These are phyloP conservation scores for Rhyacophila evoluta DNA, from an alignment of 2,888 invertebrate species.

Conservation along the genomic window DNA sequence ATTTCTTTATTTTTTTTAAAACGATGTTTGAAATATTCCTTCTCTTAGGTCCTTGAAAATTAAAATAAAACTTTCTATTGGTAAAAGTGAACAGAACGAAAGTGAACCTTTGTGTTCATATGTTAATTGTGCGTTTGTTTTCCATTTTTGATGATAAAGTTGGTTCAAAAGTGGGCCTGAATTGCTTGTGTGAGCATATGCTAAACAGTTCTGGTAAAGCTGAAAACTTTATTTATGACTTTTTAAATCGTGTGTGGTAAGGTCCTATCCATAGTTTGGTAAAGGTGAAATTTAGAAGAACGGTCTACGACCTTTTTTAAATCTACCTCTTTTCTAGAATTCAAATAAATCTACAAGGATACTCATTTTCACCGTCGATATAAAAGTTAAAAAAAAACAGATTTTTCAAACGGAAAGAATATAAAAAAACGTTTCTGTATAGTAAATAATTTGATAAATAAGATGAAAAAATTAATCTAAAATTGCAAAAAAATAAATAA, in stretches of 20 bases:
- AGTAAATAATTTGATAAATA: too few species aligned
- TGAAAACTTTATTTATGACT: conserved; percentile 12
- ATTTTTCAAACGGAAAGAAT: too few species aligned
- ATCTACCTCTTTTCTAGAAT: background rate
- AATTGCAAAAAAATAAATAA: too few species aligned
- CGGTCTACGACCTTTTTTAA: background rate
- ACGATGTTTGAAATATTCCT: background rate
- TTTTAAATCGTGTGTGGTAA: background rate
- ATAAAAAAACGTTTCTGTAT: too few species aligned
- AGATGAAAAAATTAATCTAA: too few species aligned
- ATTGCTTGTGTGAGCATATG: conserved; percentile 21
- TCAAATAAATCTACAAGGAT: background rate
- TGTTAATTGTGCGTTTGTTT: background rate
- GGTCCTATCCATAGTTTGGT: background rate
- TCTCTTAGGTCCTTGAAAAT: background rate
- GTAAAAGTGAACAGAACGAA: background rate
- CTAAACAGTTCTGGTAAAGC: background rate
- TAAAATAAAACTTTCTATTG: background rate
- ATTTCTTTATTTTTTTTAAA: background rate
- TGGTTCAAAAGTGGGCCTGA: background rate
- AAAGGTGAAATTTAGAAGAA: background rate
- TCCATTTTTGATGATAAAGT: conserved; percentile 8
- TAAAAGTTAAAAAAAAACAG: too few species aligned
- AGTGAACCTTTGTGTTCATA: conserved; percentile 1
- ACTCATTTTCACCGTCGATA: too few species aligned